phyloP scores from a whole-genome alignment of 2,113 vertebrate species.

The Corydoras sp. region DNA sequence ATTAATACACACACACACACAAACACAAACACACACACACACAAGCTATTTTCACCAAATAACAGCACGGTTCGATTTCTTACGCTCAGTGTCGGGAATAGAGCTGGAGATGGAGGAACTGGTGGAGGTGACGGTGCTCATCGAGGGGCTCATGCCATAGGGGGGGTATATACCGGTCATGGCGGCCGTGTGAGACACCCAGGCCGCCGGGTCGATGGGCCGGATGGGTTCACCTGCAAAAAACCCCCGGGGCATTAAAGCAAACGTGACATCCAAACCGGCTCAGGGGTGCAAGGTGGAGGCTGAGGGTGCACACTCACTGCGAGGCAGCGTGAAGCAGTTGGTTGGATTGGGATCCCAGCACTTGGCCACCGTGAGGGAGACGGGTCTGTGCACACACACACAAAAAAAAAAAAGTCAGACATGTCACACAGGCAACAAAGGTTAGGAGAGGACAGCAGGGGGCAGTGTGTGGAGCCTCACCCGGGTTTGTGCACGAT shows the following conservation, averaged over 20 bases:
- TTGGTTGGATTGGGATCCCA: slow-evolving; percentile 97
- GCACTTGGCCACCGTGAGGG: slow-evolving; percentile 93
- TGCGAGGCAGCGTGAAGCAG: slow-evolving; percentile 92
- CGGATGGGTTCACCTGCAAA: slow-evolving; percentile 89
- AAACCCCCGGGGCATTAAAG: not conserved
- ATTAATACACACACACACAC: too few species aligned
- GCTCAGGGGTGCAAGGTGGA: not conserved
- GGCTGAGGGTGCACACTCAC: slow-evolving; percentile 68
- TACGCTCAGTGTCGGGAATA: slow-evolving; percentile 94
- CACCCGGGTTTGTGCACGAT: too few species aligned
- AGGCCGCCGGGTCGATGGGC: slow-evolving; percentile 93
- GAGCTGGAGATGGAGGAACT: slow-evolving; percentile 98
- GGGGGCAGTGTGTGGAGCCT: too few species aligned
- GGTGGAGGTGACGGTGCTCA: slow-evolving; percentile 98
- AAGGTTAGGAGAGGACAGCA: not conserved
- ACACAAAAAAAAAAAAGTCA: slow-evolving; percentile 3
- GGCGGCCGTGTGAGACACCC: slow-evolving; percentile 95
- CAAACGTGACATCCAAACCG: too few species aligned
- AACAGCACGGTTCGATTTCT: slow-evolving; percentile 52
- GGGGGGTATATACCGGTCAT: slow-evolving; percentile 95
- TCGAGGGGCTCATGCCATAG: slow-evolving; percentile 95
- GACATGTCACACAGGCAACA: not conserved
- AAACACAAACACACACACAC: too few species aligned
- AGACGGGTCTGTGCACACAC: slow-evolving; percentile 77
- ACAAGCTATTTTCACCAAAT: too few species aligned